Base-by-base conservation (phyloP, 2,797 vertebrate species). In the Centroberyx gerrardi region DNA sequence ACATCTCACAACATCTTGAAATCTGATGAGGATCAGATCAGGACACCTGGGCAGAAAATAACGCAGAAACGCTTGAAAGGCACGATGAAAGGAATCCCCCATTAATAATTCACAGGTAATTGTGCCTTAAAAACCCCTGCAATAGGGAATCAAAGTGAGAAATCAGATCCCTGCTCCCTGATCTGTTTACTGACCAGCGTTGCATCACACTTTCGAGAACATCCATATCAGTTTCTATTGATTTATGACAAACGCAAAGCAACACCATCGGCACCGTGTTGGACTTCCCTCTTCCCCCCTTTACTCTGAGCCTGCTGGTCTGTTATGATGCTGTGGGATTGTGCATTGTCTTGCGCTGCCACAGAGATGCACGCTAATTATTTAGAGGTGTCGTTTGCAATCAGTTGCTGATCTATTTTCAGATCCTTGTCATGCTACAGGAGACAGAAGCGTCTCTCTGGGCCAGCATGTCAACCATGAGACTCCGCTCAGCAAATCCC, bases 321-420 rank as follows among this genome's bases (percentile, higher is more conserved):
- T 81, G 78, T 75, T 74, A 1, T 68, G 75, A 59, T 27, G 83
- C 61, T 12, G 70, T 38, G 69, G 31, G 80, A 49, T 80, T 80
- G 74, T 0, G 46, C 46, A 72, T 80, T 51, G 72, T 87, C 85
- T 80, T 18, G 74, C 52, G 70, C 72, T 78, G 79, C 86, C 77
- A 44, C 59, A 68, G 53, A 67, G 29, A 80, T 88, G 81, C 42
- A 6, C 83, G 62, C 53, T 46, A 54, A 67, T 72, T 68, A 59
- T 83, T 73, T 52, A 18, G 73, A 88, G 54, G 31, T 9, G 8
- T 69, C 78, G 78, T 33, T 33, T 33, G 31, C 3, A 4, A 33
- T 33, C 33, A 33, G 7, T 52, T 52, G 74, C 60, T 5, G 76
- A 77, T 84, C 82, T 90, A 87, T 91, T 90, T 88, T 53, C 10